A percentile compares a stretch with the other conserved stretches of the same genome.
Evolutionary conservation across 1,140 invertebrate genomes (phyloP).

Genomic region (Neocloeon triangulifer): DNA sequence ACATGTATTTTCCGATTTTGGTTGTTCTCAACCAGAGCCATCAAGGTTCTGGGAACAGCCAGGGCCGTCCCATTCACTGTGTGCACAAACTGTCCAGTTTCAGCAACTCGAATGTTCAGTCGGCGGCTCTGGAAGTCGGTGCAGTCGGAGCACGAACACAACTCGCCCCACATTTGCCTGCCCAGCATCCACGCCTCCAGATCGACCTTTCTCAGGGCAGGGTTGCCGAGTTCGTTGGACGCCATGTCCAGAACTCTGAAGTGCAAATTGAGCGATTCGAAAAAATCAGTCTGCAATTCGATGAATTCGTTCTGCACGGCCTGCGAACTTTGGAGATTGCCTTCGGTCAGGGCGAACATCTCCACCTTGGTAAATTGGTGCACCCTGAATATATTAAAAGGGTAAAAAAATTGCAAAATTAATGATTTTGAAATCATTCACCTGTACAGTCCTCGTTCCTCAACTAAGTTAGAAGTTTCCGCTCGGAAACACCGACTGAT

Average conservation of each 20-base stretch:
- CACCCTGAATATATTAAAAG: constrained; percentile 36
- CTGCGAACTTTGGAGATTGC: no score
- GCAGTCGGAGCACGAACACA: constrained; percentile 95
- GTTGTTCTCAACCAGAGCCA: constrained; percentile 65
- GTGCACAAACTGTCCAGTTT: constrained; percentile 29
- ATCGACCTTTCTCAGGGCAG: constrained; percentile 86
- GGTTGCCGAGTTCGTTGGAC: constrained; percentile 69
- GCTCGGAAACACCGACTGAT: constrained; percentile 85
- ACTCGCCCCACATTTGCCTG: constrained; percentile 62
- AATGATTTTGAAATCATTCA: constrained; percentile 14
- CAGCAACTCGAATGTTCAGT: constrained; percentile 52
- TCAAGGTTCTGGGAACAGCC: constrained; percentile 76
- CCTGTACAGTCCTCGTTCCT: constrained; percentile 71
- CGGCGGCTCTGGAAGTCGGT: constrained; percentile 83
- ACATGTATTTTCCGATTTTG: constrained; percentile 31
- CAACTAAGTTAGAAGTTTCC: constrained; percentile 52
- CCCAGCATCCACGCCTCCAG: constrained; percentile 96
- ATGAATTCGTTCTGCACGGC: constrained; percentile 49
- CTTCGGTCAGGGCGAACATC: constrained; percentile 62
- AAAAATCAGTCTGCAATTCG: constrained; percentile 51
- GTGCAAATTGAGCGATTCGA: constrained; percentile 48
- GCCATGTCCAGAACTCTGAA: constrained; percentile 87
- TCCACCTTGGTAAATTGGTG: constrained; percentile 97
- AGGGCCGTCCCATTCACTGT: constrained; percentile 92
- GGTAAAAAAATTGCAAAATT: neutral